Evolutionary conservation across 2,888 invertebrate species (phyloP).

Genomic region (Clistopyga incitator): DNA sequence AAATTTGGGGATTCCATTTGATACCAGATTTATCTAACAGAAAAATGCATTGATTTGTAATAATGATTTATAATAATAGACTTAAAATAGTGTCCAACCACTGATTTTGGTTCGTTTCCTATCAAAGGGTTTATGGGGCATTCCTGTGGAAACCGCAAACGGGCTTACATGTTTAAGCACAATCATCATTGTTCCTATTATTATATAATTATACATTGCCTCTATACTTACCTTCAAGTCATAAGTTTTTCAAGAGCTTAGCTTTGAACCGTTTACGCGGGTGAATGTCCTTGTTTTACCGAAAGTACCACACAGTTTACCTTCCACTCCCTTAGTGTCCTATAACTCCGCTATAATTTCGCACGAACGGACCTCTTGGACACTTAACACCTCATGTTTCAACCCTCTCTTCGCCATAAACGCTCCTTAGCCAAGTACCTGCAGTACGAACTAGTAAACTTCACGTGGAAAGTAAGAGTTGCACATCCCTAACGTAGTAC

Average conservation of each 20-base stretch:
- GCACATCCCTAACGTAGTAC: background rate
- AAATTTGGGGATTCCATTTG: no score
- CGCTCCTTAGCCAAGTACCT: background rate
- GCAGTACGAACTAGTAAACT: background rate
- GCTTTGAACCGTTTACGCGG: background rate
- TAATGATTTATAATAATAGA: no score
- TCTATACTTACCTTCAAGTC: background rate
- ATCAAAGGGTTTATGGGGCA: background rate
- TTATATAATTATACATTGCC: background rate
- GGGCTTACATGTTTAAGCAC: background rate
- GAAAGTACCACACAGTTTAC: background rate
- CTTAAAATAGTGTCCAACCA: no score
- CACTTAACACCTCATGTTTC: slow-evolving; percentile 14
- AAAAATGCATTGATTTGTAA: no score
- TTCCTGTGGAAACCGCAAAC: background rate
- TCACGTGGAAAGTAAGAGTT: background rate
- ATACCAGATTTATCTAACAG: no score
- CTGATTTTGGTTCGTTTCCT: no score
- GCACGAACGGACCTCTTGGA: slow-evolving; percentile 15
- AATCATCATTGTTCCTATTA: background rate
- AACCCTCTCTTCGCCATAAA: background rate
- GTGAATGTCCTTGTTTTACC: slow-evolving; percentile 2
- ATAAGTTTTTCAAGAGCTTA: background rate
- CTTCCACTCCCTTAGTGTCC: slow-evolving; percentile 13
- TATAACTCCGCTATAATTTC: slow-evolving; percentile 20